Evolutionary conservation across 2,888 invertebrate species (phyloP).

Genomic region (Melanargia galathea): DNA sequence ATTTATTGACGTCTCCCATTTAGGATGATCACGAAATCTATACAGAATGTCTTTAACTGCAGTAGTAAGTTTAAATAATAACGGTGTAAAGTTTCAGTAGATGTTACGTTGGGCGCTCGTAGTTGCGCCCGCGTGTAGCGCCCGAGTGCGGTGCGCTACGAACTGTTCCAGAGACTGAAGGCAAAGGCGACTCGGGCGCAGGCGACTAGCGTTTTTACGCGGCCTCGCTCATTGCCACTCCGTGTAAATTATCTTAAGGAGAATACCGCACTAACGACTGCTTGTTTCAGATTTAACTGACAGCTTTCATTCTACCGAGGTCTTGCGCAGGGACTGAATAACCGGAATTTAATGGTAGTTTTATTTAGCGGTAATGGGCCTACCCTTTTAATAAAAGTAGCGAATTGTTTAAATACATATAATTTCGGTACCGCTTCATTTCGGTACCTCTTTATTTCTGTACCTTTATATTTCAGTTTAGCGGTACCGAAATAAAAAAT

Average conservation of each 20-base stretch:
- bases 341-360: no score
- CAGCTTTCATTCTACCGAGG: neutral
- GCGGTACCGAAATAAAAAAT: no score
- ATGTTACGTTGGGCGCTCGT: conserved; percentile 34
- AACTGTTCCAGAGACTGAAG: conserved; percentile 63
- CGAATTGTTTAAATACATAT: no score
- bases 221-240: conserved; percentile 68
- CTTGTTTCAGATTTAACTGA: neutral
- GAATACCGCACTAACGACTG: neutral
- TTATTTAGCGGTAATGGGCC: no score
- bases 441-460: no score
- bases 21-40: conserved; percentile 20
- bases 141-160: conserved; percentile 62
- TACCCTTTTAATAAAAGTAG: no score
- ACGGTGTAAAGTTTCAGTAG: no score
- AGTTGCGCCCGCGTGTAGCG: conserved; percentile 54
- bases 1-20: conserved; percentile 64
- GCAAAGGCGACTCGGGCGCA: conserved; percentile 43
- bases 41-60: neutral
- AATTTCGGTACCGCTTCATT: no score
- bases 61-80: neutral
- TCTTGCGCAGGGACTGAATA: no score
- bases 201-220: conserved; percentile 47
- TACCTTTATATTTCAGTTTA: no score
- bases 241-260: conserved; percentile 16